These are phyloP conservation scores for Syncerus caffer DNA, from an alignment of 2,797 vertebrate genomes.

Conservation along the genomic window DNA sequence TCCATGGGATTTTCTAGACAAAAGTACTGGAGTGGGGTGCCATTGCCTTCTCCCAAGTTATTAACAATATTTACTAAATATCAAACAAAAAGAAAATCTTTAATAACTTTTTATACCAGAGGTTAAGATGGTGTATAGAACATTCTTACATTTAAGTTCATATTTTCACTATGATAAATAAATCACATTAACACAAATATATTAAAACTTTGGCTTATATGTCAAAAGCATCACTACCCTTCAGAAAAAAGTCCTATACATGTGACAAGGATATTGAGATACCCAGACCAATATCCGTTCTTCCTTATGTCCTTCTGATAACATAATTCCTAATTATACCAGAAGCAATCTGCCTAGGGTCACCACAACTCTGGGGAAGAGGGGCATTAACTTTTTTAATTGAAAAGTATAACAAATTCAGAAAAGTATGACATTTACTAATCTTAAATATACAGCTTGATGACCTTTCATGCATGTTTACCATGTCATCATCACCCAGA, in stretches of 20 bases:
- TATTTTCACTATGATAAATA: neutral
- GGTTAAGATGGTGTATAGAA: neutral
- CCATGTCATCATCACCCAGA: neutral
- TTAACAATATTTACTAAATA: constrained; percentile 6
- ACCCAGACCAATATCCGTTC: neutral
- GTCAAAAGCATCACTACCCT: neutral
- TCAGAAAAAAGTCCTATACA: neutral
- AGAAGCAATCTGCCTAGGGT: neutral
- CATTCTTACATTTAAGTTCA: neutral
- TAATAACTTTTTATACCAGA: neutral
- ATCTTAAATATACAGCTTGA: neutral
- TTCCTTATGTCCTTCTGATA: neutral
- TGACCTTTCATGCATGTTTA: neutral
- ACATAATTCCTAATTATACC: neutral
- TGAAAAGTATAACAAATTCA: neutral
- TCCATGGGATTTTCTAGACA: no score
- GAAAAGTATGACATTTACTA: neutral
- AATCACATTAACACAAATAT: neutral
- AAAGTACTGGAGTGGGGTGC: no score
- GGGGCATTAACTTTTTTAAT: neutral
- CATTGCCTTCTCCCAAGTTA: neutral
- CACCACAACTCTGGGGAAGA: neutral
- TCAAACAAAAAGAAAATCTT: constrained; percentile 8
- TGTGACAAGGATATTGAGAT: neutral
- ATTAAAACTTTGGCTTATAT: neutral